Conservation (phyloP, 2,888 invertebrate genomes). For the Junonia oenone region DNA sequence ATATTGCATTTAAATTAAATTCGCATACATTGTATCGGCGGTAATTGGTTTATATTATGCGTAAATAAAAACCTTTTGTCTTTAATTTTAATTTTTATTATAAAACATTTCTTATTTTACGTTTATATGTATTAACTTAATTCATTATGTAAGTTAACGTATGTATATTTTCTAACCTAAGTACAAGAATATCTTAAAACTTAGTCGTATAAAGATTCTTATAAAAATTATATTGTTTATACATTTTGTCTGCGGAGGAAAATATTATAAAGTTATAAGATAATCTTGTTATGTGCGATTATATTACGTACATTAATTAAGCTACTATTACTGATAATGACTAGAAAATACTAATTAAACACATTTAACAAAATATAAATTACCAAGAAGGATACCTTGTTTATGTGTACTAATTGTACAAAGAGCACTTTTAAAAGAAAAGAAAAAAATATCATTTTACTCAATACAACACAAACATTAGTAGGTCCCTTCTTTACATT, state of each 20-base stretch:
- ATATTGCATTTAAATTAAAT: background rate
- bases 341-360: background rate
- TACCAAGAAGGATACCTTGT: background rate
- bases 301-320: background rate
- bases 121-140: background rate
- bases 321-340: background rate
- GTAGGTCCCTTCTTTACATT: slow-evolving; percentile 48
- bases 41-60: no score
- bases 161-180: background rate
- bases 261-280: background rate
- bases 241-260: background rate
- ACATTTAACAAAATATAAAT: background rate
- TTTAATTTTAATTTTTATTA: background rate
- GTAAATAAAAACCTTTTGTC: background rate
- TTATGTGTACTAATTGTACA: background rate
- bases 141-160: no score
- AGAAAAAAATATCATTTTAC: background rate
- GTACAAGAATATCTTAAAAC: background rate
- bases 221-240: background rate
- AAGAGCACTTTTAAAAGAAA: background rate
- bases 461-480: slow-evolving; percentile 34
- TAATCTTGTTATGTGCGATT: background rate
- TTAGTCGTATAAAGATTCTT: background rate
- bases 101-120: background rate
- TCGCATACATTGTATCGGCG: background rate